phyloP scores from a whole-genome alignment of 2,888 invertebrate genomes.

The Macrostomum cliftonense region DNA sequence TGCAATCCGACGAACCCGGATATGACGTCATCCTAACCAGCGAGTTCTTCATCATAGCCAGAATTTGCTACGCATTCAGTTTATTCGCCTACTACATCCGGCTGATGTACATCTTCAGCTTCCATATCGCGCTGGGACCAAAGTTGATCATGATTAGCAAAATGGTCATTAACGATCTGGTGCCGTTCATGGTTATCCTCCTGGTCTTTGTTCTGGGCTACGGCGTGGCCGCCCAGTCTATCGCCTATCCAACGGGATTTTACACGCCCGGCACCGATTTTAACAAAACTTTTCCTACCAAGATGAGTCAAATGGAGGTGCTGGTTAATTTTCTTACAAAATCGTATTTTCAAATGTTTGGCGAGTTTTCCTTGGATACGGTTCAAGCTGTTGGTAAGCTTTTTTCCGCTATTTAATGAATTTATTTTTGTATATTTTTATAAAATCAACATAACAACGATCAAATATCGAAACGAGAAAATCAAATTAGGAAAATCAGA shows the following conservation, averaged over 20 bases:
- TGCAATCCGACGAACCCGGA: neutral
- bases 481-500: too few relatives aligned
- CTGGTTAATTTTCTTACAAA: constrained; percentile 7
- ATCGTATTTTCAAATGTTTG: constrained; percentile 12
- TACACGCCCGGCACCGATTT: neutral
- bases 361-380: constrained; percentile 8
- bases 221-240: constrained; percentile 35
- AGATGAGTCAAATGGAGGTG: neutral
- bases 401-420: too few relatives aligned
- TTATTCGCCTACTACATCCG: constrained; percentile 10
- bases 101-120: constrained; percentile 12
- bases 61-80: constrained; percentile 11
- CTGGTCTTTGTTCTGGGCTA: constrained; percentile 37
- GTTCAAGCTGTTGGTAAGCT: constrained; percentile 9
- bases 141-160: constrained; percentile 12
- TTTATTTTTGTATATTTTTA: too few relatives aligned
- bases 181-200: constrained; percentile 30
- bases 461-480: too few relatives aligned
- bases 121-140: constrained; percentile 11
- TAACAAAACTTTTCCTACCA: neutral
- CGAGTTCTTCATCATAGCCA: constrained; percentile 8
- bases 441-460: too few relatives aligned
- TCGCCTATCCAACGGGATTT: constrained; percentile 30
- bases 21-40: constrained; percentile 7
- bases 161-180: constrained; percentile 16